Conservation (phyloP, 2,113 vertebrate genomes). For the Hyla sarda region DNA sequence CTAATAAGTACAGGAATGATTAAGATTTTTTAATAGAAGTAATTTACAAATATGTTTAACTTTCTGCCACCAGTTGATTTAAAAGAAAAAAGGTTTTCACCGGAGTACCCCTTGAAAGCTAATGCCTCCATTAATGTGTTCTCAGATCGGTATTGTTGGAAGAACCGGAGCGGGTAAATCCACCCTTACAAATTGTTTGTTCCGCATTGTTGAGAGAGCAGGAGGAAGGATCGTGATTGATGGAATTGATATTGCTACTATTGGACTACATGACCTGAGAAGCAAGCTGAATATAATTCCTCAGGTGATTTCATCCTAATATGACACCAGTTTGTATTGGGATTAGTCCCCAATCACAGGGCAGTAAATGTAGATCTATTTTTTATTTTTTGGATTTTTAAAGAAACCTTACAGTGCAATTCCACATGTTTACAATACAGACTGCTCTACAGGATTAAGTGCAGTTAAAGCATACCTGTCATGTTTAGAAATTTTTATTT, state of each 20-base stretch:
- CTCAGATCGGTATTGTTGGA: slow-evolving; percentile 72
- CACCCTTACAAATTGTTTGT: slow-evolving; percentile 69
- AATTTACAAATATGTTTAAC: too few relatives aligned
- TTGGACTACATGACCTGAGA: slow-evolving; percentile 70
- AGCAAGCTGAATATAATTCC: slow-evolving; percentile 72
- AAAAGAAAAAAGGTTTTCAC: too few relatives aligned
- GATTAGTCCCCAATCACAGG: not conserved
- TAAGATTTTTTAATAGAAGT: too few relatives aligned
- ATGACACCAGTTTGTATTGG: not conserved
- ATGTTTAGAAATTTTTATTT: too few relatives aligned
- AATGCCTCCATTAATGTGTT: not conserved
- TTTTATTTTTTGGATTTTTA: too few relatives aligned
- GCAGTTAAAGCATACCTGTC: too few relatives aligned
- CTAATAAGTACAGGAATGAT: too few relatives aligned
- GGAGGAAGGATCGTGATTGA: slow-evolving; percentile 72
- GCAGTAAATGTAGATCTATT: too few relatives aligned
- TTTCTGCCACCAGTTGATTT: too few relatives aligned
- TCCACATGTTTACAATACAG: too few relatives aligned
- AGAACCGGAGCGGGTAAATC: slow-evolving; percentile 70
- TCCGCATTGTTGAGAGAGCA: slow-evolving; percentile 68
- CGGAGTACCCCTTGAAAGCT: too few relatives aligned
- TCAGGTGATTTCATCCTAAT: slow-evolving; percentile 63
- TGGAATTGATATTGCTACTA: slow-evolving; percentile 68
- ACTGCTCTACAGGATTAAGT: too few relatives aligned
- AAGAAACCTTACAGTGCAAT: not conserved